Evolutionary conservation across 2,113 vertebrate species (phyloP).

Genomic region (Datnioides undecimradiatus): DNA sequence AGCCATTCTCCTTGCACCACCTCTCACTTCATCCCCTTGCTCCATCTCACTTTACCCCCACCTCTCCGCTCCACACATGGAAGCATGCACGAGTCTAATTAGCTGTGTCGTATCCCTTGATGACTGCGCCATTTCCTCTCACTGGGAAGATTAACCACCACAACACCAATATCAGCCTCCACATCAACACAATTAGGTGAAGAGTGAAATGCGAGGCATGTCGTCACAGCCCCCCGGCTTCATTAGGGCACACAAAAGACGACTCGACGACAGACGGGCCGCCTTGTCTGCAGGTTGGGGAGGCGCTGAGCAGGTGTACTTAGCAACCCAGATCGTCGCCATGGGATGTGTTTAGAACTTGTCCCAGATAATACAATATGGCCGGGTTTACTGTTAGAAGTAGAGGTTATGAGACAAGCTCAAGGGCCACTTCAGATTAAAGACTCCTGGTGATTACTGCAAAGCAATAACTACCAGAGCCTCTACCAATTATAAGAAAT

Average conservation of each 20-base stretch:
- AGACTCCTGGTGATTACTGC: slow-evolving; percentile 4
- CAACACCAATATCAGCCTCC: slow-evolving; percentile 53
- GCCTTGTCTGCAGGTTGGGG: slow-evolving; percentile 49
- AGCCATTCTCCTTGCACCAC: slow-evolving; percentile 8
- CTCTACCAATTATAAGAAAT: neutral
- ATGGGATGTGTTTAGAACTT: slow-evolving; percentile 50
- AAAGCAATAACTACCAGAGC: neutral
- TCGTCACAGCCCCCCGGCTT: slow-evolving; percentile 61
- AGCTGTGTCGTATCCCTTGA: slow-evolving; percentile 63
- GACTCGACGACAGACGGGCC: slow-evolving; percentile 50
- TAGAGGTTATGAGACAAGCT: slow-evolving; percentile 29
- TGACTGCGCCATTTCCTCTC: slow-evolving; percentile 65
- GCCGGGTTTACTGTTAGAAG: slow-evolving; percentile 47
- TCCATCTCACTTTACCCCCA: neutral
- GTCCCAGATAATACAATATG: slow-evolving; percentile 58
- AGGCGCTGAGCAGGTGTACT: slow-evolving; percentile 67
- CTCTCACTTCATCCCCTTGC: slow-evolving; percentile 18
- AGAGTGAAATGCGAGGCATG: slow-evolving; percentile 68
- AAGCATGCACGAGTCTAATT: slow-evolving; percentile 64
- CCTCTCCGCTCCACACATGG: slow-evolving; percentile 33
- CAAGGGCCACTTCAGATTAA: slow-evolving; percentile 30
- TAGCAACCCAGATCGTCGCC: slow-evolving; percentile 42
- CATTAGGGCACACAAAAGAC: slow-evolving; percentile 58
- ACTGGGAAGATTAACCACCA: slow-evolving; percentile 62
- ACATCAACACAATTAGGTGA: slow-evolving; percentile 72